phyloP scores from a whole-genome alignment of 2,113 vertebrate genomes.

The Pelecanoides urinatrix region DNA sequence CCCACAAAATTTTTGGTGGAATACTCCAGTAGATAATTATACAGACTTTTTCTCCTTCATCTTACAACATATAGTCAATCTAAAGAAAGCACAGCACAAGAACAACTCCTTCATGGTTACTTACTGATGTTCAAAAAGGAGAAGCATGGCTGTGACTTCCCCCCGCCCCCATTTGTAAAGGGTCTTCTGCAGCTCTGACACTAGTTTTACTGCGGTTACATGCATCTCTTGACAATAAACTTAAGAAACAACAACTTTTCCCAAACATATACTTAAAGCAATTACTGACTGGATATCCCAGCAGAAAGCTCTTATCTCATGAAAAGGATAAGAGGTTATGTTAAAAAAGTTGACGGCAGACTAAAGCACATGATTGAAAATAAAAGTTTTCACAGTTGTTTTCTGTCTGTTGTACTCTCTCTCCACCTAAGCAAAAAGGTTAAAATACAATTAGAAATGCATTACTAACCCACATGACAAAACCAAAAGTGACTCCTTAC shows the following conservation, averaged over 20 bases:
- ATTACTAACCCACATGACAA: not conserved
- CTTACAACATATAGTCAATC: not conserved
- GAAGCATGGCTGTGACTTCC: not conserved
- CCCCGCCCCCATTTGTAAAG: not conserved
- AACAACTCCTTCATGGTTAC: not conserved
- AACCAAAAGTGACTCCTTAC: conserved; percentile 72
- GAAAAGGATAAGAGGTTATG: not conserved
- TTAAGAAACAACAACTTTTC: not conserved
- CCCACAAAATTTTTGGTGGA: not conserved
- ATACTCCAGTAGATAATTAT: not conserved
- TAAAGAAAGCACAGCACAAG: not conserved
- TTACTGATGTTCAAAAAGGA: not conserved
- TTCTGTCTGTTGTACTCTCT: not conserved
- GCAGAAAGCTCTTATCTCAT: not conserved
- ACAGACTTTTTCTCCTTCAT: not conserved
- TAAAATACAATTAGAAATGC: not conserved
- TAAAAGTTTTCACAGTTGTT: not conserved
- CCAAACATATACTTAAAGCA: not conserved
- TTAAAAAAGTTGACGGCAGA: not conserved
- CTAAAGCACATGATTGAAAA: not conserved
- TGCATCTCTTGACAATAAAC: not conserved
- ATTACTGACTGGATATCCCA: not conserved
- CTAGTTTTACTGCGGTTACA: not conserved
- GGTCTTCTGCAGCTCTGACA: not conserved
- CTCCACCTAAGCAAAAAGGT: not conserved